Evolutionary conservation across 2,888 invertebrate species (phyloP).

Genomic region (Allolobophora icterica): DNA sequence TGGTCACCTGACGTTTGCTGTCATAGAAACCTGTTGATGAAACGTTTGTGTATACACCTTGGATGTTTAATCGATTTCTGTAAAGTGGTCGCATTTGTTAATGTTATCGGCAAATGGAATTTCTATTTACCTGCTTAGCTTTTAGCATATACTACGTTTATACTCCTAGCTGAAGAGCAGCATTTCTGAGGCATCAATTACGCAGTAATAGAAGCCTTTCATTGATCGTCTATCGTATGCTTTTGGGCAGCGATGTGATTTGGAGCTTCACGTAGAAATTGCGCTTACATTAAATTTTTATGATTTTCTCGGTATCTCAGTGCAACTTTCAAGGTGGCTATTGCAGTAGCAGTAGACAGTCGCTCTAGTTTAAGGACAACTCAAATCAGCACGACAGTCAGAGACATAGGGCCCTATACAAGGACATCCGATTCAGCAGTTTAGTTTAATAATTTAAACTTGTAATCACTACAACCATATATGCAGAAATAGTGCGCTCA

Average conservation of each 20-base stretch:
- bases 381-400: too few relatives aligned
- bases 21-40: background rate
- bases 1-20: background rate
- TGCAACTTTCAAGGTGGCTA: background rate
- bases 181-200: background rate
- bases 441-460: too few relatives aligned
- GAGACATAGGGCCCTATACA: too few relatives aligned
- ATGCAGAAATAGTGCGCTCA: too few relatives aligned
- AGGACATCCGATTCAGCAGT: too few relatives aligned
- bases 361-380: too few relatives aligned
- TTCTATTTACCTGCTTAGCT: background rate
- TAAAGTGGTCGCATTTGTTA: background rate
- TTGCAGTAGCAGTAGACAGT: background rate
- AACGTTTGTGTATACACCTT: background rate
- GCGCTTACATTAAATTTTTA: background rate
- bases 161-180: background rate
- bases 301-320: background rate
- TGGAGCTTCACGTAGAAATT: background rate
- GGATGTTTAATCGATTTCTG: background rate
- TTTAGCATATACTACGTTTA: background rate
- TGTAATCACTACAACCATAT: too few relatives aligned
- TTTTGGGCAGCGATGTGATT: background rate
- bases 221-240: background rate
- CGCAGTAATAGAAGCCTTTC: background rate
- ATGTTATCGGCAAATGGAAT: background rate